These are phyloP conservation scores for Conchocele bisecta DNA, from an alignment of 2,888 invertebrate genomes.

Conservation along the genomic window DNA sequence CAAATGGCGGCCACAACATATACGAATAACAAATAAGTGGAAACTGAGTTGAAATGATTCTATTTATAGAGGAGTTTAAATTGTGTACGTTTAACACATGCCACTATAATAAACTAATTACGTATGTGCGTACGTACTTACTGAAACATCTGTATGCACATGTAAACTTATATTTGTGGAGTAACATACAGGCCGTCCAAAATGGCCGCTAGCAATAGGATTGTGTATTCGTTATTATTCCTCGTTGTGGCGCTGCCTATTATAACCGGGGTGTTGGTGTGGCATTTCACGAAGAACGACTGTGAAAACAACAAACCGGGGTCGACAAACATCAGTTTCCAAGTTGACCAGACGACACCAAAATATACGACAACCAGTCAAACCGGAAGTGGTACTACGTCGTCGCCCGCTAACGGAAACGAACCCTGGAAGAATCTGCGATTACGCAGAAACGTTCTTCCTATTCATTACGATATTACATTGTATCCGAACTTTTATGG, in stretches of 20 bases:
- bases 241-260: slow-evolving; percentile 61
- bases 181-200: too few species aligned
- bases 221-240: slow-evolving; percentile 56
- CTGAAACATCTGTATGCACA: too few species aligned
- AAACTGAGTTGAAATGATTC: too few species aligned
- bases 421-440: slow-evolving; percentile 83
- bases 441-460: slow-evolving; percentile 86
- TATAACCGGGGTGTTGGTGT: slow-evolving; percentile 64
- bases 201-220: slow-evolving; percentile 36
- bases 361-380: background rate
- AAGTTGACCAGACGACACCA: background rate
- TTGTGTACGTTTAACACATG: too few species aligned
- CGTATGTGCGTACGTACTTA: too few species aligned
- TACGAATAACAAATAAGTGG: too few species aligned
- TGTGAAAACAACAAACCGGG: slow-evolving; percentile 11
- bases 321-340: too few species aligned
- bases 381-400: too few species aligned
- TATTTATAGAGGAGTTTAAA: too few species aligned
- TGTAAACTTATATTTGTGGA: too few species aligned
- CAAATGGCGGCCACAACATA: too few species aligned
- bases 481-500: slow-evolving; percentile 87
- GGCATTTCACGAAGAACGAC: slow-evolving; percentile 58
- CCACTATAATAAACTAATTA: too few species aligned
- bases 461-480: slow-evolving; percentile 87
- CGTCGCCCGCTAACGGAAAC: slow-evolving; percentile 30